Base-by-base conservation (phyloP, 2,797 vertebrate genomes). In the Malurus splendens region DNA sequence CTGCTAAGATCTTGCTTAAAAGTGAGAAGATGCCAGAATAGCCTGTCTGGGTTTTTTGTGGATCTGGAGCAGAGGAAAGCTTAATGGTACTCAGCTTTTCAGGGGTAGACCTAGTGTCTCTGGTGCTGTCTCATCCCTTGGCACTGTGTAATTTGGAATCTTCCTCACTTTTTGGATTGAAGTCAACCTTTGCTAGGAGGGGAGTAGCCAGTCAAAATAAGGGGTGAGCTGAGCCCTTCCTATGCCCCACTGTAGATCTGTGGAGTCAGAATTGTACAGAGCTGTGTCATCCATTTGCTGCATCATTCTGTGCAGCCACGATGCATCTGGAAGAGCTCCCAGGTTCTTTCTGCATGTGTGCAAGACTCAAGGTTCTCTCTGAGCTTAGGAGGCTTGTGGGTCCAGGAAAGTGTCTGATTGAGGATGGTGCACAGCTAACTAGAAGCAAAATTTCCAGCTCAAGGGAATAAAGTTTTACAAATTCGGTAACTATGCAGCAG, bases 241-340 rank as follows among this genome's bases (percentile, higher is more conserved):
- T 66, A 1, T 75, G 54, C 51, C 33, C 44, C 47, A 2, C 22
- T 61, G 62, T 1, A 0, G n/a, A 36, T 75, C 30, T 59, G 55
- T 55, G 48, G 54, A 70, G 68, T 74, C 54, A 71, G 28, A 38
- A 10, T n/a, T 66, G 59, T 36, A 17, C 16, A 44, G 62, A 76
- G 90, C 75, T 90, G 56, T 75, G 67, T 90, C 70, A 78, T 57
- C 48, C 62, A 4, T 54, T 83, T 87, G 87, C 92, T 76, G 76
- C 14, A 9, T 92, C 77, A 89, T 28, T 38, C 59, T 72, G 48
- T 30, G 59, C 72, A 67, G 83, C 75, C 65, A 36, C 2, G 0
- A 5, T 60, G 47, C 1, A 0, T 61, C 86, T 82, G 70, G 17
- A 47, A 32, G 19, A 39, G 41, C 51, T 92, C 33, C 59, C 2